Percentiles rank a stretch among this genome's conserved stretches.
These are phyloP conservation scores for Astatotilapia flaviijosephi DNA, from an alignment of 2,113 vertebrate genomes.

Conservation along the genomic window DNA sequence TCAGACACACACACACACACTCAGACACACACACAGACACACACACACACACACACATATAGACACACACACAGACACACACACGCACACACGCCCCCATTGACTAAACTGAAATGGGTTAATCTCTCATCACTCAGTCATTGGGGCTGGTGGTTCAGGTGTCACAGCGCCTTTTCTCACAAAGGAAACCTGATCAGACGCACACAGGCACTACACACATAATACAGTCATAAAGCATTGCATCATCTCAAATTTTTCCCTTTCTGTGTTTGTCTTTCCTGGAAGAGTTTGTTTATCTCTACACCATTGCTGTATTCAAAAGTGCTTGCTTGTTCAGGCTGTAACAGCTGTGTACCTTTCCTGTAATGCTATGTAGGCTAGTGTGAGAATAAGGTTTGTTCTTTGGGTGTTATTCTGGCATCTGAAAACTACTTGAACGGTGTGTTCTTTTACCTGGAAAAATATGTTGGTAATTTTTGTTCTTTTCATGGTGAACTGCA, in stretches of 20 bases:
- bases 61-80: not conserved
- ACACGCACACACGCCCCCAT: not conserved
- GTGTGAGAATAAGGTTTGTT: not conserved
- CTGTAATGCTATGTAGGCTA: not conserved
- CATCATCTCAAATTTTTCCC: not conserved
- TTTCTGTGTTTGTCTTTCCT: not conserved
- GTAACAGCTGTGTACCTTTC: not conserved
- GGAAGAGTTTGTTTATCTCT: not conserved
- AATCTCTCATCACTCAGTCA: constrained; percentile 26
- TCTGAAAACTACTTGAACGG: not conserved
- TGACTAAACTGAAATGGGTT: constrained; percentile 24
- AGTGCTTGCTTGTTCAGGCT: not conserved
- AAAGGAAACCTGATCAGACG: constrained; percentile 37
- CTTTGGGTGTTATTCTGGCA: not conserved
- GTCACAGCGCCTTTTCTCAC: not conserved
- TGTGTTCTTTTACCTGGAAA: not conserved
- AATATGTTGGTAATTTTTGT: not conserved
- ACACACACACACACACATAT: not conserved
- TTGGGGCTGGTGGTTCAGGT: constrained; percentile 12
- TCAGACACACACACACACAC: not conserved
- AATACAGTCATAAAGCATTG: not conserved
- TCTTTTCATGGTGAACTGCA: not conserved
- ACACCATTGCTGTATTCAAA: not conserved
- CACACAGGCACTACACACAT: not conserved
- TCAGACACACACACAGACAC: not conserved